Base-by-base conservation (phyloP, 2,888 invertebrate genomes). In the Sycophila texana region DNA sequence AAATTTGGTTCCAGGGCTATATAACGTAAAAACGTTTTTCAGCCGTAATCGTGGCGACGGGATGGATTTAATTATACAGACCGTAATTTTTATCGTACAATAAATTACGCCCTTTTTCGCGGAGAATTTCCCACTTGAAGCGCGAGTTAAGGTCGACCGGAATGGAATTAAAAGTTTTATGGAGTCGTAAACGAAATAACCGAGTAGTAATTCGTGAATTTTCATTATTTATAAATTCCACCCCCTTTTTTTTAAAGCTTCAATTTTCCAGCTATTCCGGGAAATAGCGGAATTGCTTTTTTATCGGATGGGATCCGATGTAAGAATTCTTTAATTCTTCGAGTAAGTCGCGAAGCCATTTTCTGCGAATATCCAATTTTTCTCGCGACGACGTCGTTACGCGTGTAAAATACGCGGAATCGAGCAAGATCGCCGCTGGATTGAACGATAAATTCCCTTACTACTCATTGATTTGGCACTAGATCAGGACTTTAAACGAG, bases 161-260 rank as follows among this genome's bases (percentile, higher is more conserved):
- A 14, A 4, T 30, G 63, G 22, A 63, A 63, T 63, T 63, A 63
- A 39, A 63, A 39, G 14, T 63, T 63, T 63, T 63, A 63, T 63
- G n/a, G 39, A 63, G 47, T 39, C 22, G 63, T 63, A 39, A 63
- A 63, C 39, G 63, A 63, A 63, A 22, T 18, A 63, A 16, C 61
- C 26, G 13, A 14, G 26, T 39, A 39, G 26, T 61, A 22, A 22
- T 61, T 61, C 26, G 61, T 13, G 30, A 61, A 22, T 61, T 61
- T 26, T 61, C 22, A 20, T 18, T 26, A 22, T 61, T 61, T 61
- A 30, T 14, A 20, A n/a, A 58, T 18, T 58, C 18, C 58, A 58
- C 7, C 39, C 7, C 10, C 39, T 39, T 39, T 39, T 39, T 39
- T 39, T 39, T 39, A 10, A 39, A 39, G 10, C 39, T 39, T 39